A percentile compares a stretch with the other conserved stretches of the same genome.
These are phyloP conservation scores for Endomychus coccineus DNA, from an alignment of 2,888 invertebrate species.

Conservation along the genomic window DNA sequence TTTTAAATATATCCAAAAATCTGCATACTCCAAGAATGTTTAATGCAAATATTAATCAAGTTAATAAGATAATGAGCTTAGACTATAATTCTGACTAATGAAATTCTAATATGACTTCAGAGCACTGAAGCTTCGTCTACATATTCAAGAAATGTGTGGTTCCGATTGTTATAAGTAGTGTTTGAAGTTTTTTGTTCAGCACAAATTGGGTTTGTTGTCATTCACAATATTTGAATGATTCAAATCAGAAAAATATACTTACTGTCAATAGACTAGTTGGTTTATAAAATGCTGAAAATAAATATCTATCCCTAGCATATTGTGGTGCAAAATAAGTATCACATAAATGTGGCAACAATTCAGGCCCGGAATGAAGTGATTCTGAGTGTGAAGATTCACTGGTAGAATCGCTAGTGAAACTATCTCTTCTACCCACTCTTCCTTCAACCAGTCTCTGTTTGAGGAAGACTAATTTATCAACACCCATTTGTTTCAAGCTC, in stretches of 20 bases:
- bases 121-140: no score
- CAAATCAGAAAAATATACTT: constrained; percentile 26
- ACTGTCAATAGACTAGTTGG: constrained; percentile 51
- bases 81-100: no score
- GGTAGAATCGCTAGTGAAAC: constrained; percentile 38
- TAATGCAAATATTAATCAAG: no score
- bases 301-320: constrained; percentile 49
- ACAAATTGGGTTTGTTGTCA: neutral
- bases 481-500: constrained; percentile 60
- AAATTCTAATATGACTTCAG: no score
- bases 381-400: constrained; percentile 32
- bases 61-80: no score
- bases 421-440: constrained; percentile 36
- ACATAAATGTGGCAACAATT: constrained; percentile 42
- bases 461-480: constrained; percentile 58
- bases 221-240: no score
- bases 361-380: constrained; percentile 33
- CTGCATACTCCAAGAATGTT: no score
- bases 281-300: constrained; percentile 53
- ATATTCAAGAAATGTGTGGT: no score
- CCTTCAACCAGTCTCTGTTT: constrained; percentile 55
- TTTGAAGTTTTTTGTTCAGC: no score
- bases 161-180: no score
- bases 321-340: constrained; percentile 53
- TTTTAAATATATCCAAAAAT: no score